phyloP scores from a whole-genome alignment of 2,888 invertebrate species.

The Tetragnatha montana region DNA sequence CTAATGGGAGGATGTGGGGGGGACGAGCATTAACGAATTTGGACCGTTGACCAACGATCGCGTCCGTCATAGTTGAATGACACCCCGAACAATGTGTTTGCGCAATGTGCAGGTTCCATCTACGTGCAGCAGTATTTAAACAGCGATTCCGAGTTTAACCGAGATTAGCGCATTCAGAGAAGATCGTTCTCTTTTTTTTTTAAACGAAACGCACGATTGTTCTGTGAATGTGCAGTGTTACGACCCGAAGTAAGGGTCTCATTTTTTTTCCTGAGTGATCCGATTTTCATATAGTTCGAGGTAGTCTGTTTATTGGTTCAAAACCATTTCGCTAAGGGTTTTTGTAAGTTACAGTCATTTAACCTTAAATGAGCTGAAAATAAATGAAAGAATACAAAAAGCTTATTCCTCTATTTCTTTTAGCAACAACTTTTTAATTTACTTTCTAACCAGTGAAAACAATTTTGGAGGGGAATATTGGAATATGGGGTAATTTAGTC shows the following conservation, averaged over 20 bases:
- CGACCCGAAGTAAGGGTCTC: background rate
- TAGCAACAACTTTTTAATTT: no score
- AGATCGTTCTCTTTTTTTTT: background rate
- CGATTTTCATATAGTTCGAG: no score
- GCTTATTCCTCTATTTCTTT: no score
- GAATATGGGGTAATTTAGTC: no score
- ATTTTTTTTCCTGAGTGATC: no score
- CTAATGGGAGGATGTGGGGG: constrained; percentile 32
- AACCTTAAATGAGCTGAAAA: no score
- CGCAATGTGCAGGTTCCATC: background rate
- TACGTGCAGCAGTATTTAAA: background rate
- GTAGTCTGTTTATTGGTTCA: no score
- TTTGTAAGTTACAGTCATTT: no score
- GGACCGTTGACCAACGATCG: constrained; percentile 40
- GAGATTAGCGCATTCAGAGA: background rate
- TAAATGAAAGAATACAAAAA: no score
- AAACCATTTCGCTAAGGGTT: no score
- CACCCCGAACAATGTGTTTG: constrained; percentile 12
- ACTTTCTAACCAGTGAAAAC: no score
- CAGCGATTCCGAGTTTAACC: background rate
- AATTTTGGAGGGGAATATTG: no score
- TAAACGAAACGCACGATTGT: background rate
- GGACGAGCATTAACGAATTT: constrained; percentile 42
- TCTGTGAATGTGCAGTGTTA: background rate
- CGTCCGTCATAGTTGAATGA: constrained; percentile 38